Evolutionary conservation across 2,888 invertebrate species (phyloP).

Genomic region (Fissipunctia ypsillon): DNA sequence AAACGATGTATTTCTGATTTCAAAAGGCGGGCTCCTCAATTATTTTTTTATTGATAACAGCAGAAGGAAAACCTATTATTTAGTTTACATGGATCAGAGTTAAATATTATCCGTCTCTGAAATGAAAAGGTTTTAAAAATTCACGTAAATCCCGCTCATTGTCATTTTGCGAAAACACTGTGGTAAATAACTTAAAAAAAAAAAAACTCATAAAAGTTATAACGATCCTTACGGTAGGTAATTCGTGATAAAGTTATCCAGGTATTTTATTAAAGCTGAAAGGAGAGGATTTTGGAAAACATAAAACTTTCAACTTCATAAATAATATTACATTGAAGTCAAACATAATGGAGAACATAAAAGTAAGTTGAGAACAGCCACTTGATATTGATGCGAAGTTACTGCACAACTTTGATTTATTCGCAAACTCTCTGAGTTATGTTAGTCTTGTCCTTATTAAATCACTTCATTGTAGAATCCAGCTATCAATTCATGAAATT

Average conservation of each 20-base stretch:
- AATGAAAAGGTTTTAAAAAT: conserved; percentile 5
- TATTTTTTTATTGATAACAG: neutral
- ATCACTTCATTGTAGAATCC: conserved; percentile 60
- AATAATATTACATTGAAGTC: conserved; percentile 53
- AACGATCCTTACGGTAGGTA: conserved; percentile 42
- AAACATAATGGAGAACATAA: conserved; percentile 53
- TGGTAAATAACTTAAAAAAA: conserved; percentile 19
- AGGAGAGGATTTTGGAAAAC: conserved; percentile 46
- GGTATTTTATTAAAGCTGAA: conserved; percentile 48
- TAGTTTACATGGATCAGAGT: neutral
- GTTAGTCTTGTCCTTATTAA: conserved; percentile 57
- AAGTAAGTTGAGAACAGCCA: conserved; percentile 55
- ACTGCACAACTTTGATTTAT: conserved; percentile 61
- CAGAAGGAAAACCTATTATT: neutral
- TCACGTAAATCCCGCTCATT: conserved; percentile 6
- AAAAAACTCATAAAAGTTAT: conserved; percentile 47
- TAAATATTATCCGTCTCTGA: neutral
- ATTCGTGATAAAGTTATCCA: conserved; percentile 40
- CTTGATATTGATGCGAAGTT: conserved; percentile 56
- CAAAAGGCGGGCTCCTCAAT: neutral
- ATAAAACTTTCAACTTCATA: conserved; percentile 53
- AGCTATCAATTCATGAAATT: conserved; percentile 58
- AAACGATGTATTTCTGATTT: neutral
- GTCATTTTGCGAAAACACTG: conserved; percentile 20
- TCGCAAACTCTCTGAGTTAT: conserved; percentile 58